Percentiles rank a stretch among this genome's conserved stretches.
Conservation (phyloP, 2,797 vertebrate genomes). For the Sebastes melanostomus region DNA sequence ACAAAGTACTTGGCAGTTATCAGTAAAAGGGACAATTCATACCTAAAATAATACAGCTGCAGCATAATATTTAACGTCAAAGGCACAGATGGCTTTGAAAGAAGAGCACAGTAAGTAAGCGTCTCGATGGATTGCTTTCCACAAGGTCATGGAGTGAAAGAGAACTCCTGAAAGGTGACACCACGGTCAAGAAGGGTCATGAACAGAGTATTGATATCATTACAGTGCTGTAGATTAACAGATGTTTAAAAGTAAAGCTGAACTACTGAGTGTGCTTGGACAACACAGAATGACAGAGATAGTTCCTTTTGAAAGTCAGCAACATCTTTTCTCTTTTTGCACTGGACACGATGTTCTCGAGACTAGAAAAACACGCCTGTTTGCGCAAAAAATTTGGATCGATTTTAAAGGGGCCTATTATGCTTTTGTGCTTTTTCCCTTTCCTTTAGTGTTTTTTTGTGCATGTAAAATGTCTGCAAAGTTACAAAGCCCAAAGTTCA, state of each 20-base stretch:
- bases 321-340: neutral
- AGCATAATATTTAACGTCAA: slow-evolving; percentile 10
- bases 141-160: slow-evolving; percentile 66
- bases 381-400: neutral
- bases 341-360: neutral
- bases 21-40: neutral
- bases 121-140: slow-evolving; percentile 52
- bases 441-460: no score
- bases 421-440: no score
- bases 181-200: slow-evolving; percentile 31
- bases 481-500: no score
- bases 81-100: slow-evolving; percentile 50
- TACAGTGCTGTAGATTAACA: slow-evolving; percentile 17
- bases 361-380: neutral
- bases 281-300: neutral
- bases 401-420: neutral
- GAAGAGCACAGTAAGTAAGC: slow-evolving; percentile 17
- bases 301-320: slow-evolving; percentile 21
- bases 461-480: no score
- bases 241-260: slow-evolving; percentile 23
- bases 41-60: neutral
- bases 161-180: slow-evolving; percentile 66
- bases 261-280: neutral
- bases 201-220: slow-evolving; percentile 26
- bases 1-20: neutral